Evolutionary conservation across 2,797 vertebrate genomes (phyloP).

Genomic region (Loris lydekkerianus): DNA sequence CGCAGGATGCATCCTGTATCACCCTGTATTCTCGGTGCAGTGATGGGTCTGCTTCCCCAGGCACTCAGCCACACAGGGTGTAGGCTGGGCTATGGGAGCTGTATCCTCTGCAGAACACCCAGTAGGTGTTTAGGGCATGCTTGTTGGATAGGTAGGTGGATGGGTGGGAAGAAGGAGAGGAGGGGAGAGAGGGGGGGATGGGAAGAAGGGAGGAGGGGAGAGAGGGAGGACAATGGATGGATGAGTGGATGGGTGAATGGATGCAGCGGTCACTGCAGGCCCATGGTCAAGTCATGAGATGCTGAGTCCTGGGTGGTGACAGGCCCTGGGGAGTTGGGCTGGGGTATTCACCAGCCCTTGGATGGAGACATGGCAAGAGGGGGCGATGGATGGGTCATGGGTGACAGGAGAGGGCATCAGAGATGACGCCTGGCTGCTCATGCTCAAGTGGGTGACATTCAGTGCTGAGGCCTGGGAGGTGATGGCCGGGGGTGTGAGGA

Average conservation of each 20-base stretch:
- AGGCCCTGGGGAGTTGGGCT: neutral
- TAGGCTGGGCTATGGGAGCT: neutral
- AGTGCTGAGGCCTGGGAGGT: neutral
- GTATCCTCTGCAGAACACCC: neutral
- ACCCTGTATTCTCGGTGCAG: neutral
- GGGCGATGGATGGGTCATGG: neutral
- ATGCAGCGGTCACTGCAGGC: neutral
- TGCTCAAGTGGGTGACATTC: neutral
- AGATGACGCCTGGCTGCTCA: neutral
- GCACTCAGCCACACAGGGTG: neutral
- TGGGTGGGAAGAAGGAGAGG: neutral
- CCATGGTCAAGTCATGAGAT: neutral
- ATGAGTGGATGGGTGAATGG: neutral
- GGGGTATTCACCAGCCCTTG: neutral
- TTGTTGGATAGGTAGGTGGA: neutral
- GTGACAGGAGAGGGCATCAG: neutral
- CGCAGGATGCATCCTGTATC: no score
- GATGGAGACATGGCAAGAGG: neutral
- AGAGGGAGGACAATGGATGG: accelerated
- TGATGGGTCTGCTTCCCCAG: neutral
- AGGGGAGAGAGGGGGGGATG: no score
- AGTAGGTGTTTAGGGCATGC: neutral
- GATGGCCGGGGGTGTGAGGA: neutral
- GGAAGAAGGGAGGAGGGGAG: no score
- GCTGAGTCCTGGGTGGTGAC: neutral